Base-by-base conservation (phyloP, 2,888 invertebrate species). In the Habroteleia sp. region DNA sequence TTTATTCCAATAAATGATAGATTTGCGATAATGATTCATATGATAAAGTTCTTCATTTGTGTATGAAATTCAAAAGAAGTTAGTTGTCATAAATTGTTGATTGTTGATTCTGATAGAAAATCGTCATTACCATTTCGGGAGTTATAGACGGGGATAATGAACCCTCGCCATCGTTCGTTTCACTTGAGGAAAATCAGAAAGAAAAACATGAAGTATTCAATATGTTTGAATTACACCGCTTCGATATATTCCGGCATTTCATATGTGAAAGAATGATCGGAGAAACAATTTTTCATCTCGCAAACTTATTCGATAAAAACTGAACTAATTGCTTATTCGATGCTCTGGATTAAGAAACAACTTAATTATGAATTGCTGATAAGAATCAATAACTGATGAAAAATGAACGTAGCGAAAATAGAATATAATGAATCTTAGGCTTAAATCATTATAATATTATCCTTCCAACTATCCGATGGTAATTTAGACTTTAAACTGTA, bases 151-250 rank as follows among this genome's bases (percentile, higher is more conserved):
- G 10, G n/a, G 52, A 35, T 42, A 41, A 42, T 25, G 42, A n/a
- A 42, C 50, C 42, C 52, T 63, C 52, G 8, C 17, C 8, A 10
- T 25, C 27, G 10, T 62, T 35, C 50, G 33, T 33, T 39, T 11
- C 6, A 37, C 25, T 48, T 33, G 25, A 42, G n/a, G n/a, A n/a
- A n/a, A n/a, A n/a, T n/a, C 25, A 16, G 16, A 48, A 16, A 44
- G 29, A 16, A 10, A 16, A 17, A 39, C 54, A 60, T 60, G 16
- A 60, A 60, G 60, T 25, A 60, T 60, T 60, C 60, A 60, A 60
- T 60, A 60, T 46, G 60, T 46, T 37, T 37, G 37, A 27, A 27
- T 60, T 46, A 46, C 13, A 6, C 31, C 14, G 35, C 58, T 58
- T 56, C 23, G 42, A 33, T 50, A 50, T 14, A 10, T 27, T 27